A percentile compares a stretch with the other conserved stretches of the same genome.
These are phyloP conservation scores for Andrena flavipes DNA, from an alignment of 2,888 invertebrate genomes.

Conservation along the genomic window DNA sequence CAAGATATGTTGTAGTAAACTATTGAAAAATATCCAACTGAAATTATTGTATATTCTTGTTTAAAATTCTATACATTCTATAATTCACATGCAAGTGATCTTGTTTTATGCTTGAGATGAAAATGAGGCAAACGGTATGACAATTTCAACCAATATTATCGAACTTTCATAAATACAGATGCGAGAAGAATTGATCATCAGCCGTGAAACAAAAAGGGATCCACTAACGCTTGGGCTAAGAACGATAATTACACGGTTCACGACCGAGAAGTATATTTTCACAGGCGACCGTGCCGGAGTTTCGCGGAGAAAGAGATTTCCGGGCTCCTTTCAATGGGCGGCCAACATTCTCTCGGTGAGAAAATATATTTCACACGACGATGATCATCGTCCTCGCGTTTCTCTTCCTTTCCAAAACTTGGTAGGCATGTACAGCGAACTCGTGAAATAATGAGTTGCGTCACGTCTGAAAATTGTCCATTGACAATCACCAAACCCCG, in stretches of 20 bases:
- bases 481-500: background rate
- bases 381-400: conserved; percentile 56
- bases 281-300: conserved; percentile 66
- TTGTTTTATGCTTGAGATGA: too few species aligned
- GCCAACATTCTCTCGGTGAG: conserved; percentile 62
- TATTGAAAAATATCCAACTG: too few species aligned
- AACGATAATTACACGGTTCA: conserved; percentile 62
- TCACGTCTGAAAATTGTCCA: background rate
- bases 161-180: background rate
- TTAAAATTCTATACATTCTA: too few species aligned
- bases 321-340: conserved; percentile 70
- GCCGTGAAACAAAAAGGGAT: conserved; percentile 5
- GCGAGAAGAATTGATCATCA: background rate
- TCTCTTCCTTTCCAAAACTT: conserved; percentile 38
- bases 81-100: too few species aligned
- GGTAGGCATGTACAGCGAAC: background rate
- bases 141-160: too few species aligned
- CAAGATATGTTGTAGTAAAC: too few species aligned
- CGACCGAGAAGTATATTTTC: conserved; percentile 65
- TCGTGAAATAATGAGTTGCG: background rate
- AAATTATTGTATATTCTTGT: too few species aligned
- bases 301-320: conserved; percentile 71
- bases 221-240: conserved; percentile 11
- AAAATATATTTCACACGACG: conserved; percentile 66
- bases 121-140: too few species aligned